Conservation (phyloP, 2,888 invertebrate genomes). For the Amphipoea oculea region DNA sequence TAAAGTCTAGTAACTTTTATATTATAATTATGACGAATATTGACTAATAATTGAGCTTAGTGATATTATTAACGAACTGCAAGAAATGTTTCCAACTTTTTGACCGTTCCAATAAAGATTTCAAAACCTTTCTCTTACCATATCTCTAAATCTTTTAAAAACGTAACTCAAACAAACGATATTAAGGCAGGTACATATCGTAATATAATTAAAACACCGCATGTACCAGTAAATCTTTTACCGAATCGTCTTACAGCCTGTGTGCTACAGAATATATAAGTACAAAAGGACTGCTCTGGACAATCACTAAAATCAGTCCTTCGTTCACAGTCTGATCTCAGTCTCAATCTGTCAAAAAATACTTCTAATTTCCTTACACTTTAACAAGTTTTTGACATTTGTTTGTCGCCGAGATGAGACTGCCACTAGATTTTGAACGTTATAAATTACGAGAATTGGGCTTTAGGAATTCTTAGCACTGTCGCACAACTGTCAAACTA, state of each 20-base stretch:
- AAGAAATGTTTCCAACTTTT: neutral
- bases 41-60: neutral
- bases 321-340: no score
- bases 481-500: neutral
- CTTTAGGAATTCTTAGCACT: no score
- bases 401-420: no score
- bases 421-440: no score
- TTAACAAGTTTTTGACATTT: no score
- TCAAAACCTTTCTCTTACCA: neutral
- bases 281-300: neutral
- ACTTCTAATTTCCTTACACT: no score
- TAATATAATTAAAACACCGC: constrained; percentile 41
- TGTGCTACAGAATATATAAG: neutral
- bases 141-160: constrained; percentile 38
- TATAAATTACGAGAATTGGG: no score
- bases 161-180: constrained; percentile 38
- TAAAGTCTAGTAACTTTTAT: neutral
- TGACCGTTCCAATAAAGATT: neutral
- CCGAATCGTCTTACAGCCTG: constrained; percentile 8
- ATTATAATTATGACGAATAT: no score
- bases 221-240: constrained; percentile 47
- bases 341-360: no score
- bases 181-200: constrained; percentile 37
- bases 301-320: no score
- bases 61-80: neutral